Evolutionary conservation across 2,113 vertebrate species (phyloP).

Genomic region (Protomyctophum bolini): DNA sequence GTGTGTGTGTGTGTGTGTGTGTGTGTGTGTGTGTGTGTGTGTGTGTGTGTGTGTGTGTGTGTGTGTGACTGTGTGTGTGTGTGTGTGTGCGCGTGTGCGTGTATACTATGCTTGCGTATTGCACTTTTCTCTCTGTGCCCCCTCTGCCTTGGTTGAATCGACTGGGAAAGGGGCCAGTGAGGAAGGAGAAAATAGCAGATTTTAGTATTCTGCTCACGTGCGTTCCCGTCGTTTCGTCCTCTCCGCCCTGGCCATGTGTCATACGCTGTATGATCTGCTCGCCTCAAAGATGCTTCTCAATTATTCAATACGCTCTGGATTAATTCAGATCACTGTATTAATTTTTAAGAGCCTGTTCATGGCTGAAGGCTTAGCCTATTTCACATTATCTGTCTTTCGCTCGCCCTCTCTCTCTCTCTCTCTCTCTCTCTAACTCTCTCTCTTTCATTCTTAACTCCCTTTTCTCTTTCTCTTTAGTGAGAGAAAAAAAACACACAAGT

Average conservation of each 20-base stretch:
- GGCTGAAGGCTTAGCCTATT: slow-evolving; percentile 56
- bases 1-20: slow-evolving; percentile 9
- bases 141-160: too few relatives aligned
- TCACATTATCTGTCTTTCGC: slow-evolving; percentile 13
- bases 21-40: slow-evolving; percentile 10
- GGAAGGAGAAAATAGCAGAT: slow-evolving; percentile 8
- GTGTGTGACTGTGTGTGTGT: slow-evolving; percentile 1
- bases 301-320: slow-evolving; percentile 74
- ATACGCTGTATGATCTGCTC: slow-evolving; percentile 48
- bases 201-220: slow-evolving; percentile 20
- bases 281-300: slow-evolving; percentile 68
- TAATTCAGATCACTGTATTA: slow-evolving; percentile 75
- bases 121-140: not conserved
- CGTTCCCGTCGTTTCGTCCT: slow-evolving; percentile 25
- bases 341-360: slow-evolving; percentile 75
- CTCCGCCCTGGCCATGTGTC: slow-evolving; percentile 39
- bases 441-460: slow-evolving; percentile 38
- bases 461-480: slow-evolving; percentile 2
- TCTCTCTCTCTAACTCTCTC: slow-evolving; percentile 46
- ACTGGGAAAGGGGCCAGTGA: slow-evolving; percentile 1
- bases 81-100: too few relatives aligned
- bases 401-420: slow-evolving; percentile 28
- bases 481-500: slow-evolving; percentile 23
- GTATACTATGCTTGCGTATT: not conserved
- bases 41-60: not conserved